A percentile compares a stretch with the other conserved stretches of the same genome.
Conservation (phyloP, 2,113 vertebrate genomes). For the Thamnophis sirtalis region DNA sequence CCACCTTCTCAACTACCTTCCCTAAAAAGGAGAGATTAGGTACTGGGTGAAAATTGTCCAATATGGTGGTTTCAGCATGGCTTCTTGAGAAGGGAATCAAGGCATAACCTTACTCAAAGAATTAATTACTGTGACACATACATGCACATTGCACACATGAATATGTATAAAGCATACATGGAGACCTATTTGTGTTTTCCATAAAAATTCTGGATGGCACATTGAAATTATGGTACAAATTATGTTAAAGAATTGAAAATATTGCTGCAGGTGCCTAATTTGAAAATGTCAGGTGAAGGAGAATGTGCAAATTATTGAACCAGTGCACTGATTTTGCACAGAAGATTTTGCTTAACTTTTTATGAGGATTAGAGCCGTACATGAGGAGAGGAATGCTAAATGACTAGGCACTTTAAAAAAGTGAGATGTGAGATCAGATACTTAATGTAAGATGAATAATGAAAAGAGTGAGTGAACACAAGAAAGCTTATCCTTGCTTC, state of each 20-base stretch:
- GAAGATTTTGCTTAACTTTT: not conserved
- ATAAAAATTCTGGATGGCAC: not conserved
- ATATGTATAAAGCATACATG: not conserved
- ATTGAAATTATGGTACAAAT: not conserved
- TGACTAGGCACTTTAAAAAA: not conserved
- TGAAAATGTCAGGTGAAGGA: not conserved
- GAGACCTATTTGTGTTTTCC: not conserved
- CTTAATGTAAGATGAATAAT: not conserved
- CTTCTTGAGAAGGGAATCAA: not conserved
- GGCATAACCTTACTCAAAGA: not conserved
- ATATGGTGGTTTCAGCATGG: not conserved
- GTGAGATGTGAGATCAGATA: not conserved
- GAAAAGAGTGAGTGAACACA: not conserved
- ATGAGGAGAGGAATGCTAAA: not conserved
- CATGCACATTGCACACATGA: not conserved
- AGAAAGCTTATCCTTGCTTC: not conserved
- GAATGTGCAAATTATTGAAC: not conserved
- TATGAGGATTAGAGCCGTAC: not conserved
- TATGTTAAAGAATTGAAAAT: not conserved
- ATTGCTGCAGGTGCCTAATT: not conserved
- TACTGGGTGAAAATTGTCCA: not conserved
- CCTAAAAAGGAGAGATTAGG: not conserved
- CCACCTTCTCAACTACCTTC: not conserved
- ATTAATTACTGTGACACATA: not conserved
- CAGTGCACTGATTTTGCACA: not conserved